Conservation (phyloP, 37 sponge, comb jelly and placozoan species). For the Eunapius fragilis region DNA sequence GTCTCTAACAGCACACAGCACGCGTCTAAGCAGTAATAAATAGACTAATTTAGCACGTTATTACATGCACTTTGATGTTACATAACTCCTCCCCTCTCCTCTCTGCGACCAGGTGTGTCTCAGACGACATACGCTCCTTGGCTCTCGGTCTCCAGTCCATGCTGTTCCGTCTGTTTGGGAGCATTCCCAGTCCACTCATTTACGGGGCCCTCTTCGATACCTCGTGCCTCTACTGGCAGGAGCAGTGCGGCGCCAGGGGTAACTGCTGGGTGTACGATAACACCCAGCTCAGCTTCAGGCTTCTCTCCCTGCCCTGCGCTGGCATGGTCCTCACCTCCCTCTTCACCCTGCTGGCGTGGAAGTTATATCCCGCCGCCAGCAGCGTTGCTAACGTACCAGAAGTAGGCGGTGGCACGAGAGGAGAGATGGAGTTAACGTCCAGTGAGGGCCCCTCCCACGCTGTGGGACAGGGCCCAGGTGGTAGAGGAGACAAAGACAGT, state of each 20-base stretch:
- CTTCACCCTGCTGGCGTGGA: conserved; percentile 9
- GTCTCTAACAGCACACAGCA: no score
- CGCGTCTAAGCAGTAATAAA: no score
- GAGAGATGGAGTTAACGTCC: no score
- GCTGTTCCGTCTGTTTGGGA: conserved; percentile 39
- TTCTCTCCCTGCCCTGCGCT: not conserved
- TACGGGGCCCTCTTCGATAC: conserved; percentile 55
- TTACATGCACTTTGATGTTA: no score
- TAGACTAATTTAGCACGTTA: no score
- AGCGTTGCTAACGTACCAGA: no score
- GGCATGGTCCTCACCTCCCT: not conserved
- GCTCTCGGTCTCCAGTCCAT: conserved; percentile 44
- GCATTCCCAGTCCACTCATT: conserved; percentile 59
- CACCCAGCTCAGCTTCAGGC: not conserved
- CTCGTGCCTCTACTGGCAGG: conserved; percentile 44
- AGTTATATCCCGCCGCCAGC: conserved; percentile 37
- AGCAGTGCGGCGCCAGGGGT: conserved; percentile 37
- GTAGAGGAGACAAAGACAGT: no score
- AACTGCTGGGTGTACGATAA: conserved; percentile 75
- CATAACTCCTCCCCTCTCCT: not conserved
- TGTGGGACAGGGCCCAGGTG: no score
- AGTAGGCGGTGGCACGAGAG: no score
- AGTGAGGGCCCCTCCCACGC: no score
- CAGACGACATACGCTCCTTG: conserved; percentile 52
- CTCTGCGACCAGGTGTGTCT: conserved; percentile 25